Evolutionary conservation across 1,140 invertebrate genomes (phyloP).

Genomic region (Thaumetopoea pityocampa): DNA sequence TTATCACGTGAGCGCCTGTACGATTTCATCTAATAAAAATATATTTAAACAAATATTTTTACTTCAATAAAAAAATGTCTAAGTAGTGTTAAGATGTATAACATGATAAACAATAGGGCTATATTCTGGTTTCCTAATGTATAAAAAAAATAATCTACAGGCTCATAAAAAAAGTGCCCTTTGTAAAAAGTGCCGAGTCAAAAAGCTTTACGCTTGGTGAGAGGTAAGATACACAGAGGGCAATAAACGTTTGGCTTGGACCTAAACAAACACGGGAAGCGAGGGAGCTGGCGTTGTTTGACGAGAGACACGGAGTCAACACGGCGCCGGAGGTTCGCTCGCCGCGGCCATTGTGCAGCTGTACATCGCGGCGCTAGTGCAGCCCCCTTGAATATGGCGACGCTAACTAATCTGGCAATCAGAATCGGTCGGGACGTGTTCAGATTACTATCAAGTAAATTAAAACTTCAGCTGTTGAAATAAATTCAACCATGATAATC

Average conservation of each 20-base stretch:
- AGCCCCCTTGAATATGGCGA: constrained; percentile 21
- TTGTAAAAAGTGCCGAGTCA: constrained; percentile 71
- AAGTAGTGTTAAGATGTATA: too few relatives aligned
- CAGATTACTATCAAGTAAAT: constrained; percentile 9
- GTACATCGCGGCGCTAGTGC: constrained; percentile 16
- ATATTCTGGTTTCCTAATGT: constrained; percentile 29
- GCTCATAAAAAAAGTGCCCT: constrained; percentile 64
- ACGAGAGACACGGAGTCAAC: constrained; percentile 68
- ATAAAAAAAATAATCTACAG: constrained; percentile 56
- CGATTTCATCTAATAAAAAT: constrained; percentile 24
- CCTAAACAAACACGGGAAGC: constrained; percentile 73
- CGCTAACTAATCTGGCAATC: constrained; percentile 36
- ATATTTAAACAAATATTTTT: constrained; percentile 1
- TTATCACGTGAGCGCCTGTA: constrained; percentile 23
- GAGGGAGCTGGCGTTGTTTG: constrained; percentile 71
- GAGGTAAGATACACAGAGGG: constrained; percentile 66
- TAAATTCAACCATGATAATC: constrained; percentile 3
- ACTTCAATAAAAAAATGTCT: constrained; percentile 28
- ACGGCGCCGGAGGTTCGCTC: constrained; percentile 28
- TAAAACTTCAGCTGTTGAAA: constrained; percentile 2
- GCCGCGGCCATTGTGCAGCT: constrained; percentile 23
- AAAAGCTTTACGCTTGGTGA: constrained; percentile 68
- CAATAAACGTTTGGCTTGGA: constrained; percentile 66
- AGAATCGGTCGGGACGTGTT: constrained; percentile 14
- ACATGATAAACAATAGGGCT: too few relatives aligned